These are phyloP conservation scores for Limonius californicus DNA, from an alignment of 1,140 invertebrate genomes.

Conservation along the genomic window DNA sequence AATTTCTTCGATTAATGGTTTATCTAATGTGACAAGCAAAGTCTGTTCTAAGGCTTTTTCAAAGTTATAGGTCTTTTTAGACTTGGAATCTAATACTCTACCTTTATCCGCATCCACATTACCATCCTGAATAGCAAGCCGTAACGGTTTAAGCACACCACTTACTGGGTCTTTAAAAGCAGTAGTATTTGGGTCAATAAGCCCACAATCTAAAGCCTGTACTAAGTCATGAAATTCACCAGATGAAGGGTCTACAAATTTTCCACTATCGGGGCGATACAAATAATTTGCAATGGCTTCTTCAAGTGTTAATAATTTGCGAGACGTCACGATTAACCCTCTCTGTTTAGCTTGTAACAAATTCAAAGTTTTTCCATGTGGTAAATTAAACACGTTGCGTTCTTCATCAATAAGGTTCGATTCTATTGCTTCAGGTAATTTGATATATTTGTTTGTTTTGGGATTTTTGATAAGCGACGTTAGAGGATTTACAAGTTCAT, in stretches of 20 bases:
- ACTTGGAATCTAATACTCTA: conserved; percentile 71
- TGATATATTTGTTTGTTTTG: conserved; percentile 65
- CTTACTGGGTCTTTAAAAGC: conserved; percentile 72
- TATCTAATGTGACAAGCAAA: conserved; percentile 67
- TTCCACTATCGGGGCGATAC: conserved; percentile 72
- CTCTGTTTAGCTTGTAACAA: conserved; percentile 67
- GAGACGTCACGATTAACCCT: conserved; percentile 71
- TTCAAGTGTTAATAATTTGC: conserved; percentile 67
- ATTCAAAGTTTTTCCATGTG: conserved; percentile 59
- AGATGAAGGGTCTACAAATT: conserved; percentile 70
- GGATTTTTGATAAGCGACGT: conserved; percentile 75
- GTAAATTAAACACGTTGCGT: conserved; percentile 64
- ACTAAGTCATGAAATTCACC: conserved; percentile 67
- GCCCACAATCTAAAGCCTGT: conserved; percentile 65
- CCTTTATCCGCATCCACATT: conserved; percentile 74
- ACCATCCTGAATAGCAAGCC: conserved; percentile 73
- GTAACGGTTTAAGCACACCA: conserved; percentile 68
- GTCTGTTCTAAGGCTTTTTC: conserved; percentile 71
- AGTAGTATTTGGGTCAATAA: conserved; percentile 74
- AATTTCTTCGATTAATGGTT: conserved; percentile 55
- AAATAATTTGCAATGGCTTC: conserved; percentile 73
- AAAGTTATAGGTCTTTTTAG: conserved; percentile 66
- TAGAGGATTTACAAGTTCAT: conserved; percentile 77
- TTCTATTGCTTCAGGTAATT: conserved; percentile 71
- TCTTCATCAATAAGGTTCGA: conserved; percentile 69